Conservation (phyloP, 2,113 vertebrate genomes). For the Tragelaphus strepsiceros region DNA sequence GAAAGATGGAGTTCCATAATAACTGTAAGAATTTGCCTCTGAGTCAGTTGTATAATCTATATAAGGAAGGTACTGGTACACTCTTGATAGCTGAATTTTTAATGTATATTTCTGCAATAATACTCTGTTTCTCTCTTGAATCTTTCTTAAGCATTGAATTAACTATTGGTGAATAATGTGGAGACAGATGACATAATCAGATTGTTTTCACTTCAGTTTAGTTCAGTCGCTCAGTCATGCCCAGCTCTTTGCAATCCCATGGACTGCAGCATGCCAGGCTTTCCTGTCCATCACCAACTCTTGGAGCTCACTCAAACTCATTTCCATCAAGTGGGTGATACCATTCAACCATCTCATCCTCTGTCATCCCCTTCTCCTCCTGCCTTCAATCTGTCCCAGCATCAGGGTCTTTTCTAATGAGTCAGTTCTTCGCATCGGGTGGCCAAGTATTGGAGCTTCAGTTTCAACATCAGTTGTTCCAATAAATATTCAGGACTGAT, state of each 20-base stretch:
- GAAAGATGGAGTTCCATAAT: not conserved
- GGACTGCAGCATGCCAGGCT: not conserved
- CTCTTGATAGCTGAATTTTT: not conserved
- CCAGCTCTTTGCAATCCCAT: not conserved
- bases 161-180: not conserved
- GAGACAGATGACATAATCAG: not conserved
- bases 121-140: not conserved
- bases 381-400: not conserved
- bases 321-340: not conserved
- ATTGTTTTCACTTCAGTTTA: not conserved
- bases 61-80: not conserved
- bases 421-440: not conserved
- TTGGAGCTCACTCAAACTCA: not conserved
- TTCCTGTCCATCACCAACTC: not conserved
- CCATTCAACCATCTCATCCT: not conserved
- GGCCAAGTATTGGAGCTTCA: not conserved
- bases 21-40: not conserved
- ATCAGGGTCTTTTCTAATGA: not conserved
- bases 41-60: not conserved
- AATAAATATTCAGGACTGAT: not conserved
- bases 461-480: not conserved
- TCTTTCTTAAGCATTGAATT: not conserved
- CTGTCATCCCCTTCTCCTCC: rapidly evolving
- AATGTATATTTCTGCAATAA: not conserved
- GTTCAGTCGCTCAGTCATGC: not conserved